Conservation (phyloP, 2,797 vertebrate genomes). For the Odontamblyopus rebecca region DNA sequence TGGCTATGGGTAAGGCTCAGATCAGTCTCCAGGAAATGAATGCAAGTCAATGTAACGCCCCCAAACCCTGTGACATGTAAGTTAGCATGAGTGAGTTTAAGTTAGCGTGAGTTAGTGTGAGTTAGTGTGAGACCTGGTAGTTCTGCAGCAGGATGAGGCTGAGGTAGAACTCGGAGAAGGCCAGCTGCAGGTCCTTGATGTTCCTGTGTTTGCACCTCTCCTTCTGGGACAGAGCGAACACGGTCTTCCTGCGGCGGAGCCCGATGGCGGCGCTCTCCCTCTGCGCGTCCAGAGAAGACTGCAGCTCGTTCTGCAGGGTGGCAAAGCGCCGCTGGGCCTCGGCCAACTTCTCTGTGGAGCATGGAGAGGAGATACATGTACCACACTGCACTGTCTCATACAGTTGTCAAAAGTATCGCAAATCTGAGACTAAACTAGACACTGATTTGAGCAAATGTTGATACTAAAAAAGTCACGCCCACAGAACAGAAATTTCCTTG, state of each 20-base stretch:
- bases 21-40: too few species aligned
- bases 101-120: too few species aligned
- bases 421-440: too few species aligned
- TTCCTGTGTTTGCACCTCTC: constrained; percentile 95
- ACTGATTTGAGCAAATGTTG: too few species aligned
- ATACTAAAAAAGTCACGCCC: too few species aligned
- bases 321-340: constrained; percentile 95
- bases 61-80: too few species aligned
- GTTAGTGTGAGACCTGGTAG: constrained; percentile 71
- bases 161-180: constrained; percentile 99
- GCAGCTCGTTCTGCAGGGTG: constrained; percentile 94
- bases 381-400: background rate
- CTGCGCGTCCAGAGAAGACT: constrained; percentile 94
- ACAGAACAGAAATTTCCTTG: too few species aligned
- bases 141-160: constrained; percentile 98
- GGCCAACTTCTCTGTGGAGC: constrained; percentile 88
- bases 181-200: constrained; percentile 96
- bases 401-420: background rate
- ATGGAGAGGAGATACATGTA: background rate
- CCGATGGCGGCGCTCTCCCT: constrained; percentile 84
- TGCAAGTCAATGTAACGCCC: too few species aligned
- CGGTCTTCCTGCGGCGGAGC: constrained; percentile 86
- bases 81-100: too few species aligned
- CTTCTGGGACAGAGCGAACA: constrained; percentile 95
- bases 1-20: too few species aligned